Percentiles rank a stretch among this genome's conserved stretches.
phyloP scores from a whole-genome alignment of 2,888 invertebrate genomes.

The Ochlodes sylvanus region DNA sequence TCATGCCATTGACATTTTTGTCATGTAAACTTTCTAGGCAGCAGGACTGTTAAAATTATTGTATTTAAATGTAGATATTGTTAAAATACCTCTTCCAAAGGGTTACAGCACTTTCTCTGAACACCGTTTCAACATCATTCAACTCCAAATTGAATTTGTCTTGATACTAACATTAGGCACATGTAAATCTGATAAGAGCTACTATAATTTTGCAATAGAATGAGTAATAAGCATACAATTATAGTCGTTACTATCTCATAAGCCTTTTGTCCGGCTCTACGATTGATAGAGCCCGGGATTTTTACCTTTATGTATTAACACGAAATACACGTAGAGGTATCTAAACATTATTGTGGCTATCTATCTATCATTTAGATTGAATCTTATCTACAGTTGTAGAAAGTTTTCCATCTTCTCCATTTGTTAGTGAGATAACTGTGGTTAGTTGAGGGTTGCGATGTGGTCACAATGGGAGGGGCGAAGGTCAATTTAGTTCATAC shows the following conservation, averaged over 20 bases:
- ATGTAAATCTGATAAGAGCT: constrained; percentile 1
- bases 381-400: constrained; percentile 31
- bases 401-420: constrained; percentile 26
- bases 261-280: constrained; percentile 18
- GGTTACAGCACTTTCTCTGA: neutral
- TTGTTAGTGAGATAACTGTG: constrained; percentile 23
- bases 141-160: constrained; percentile 10
- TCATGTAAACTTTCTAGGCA: no score
- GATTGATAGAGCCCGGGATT: constrained; percentile 14
- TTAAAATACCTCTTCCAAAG: no score
- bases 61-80: no score
- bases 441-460: neutral
- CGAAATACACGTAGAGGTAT: neutral
- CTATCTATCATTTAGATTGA: constrained; percentile 22
- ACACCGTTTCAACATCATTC: neutral
- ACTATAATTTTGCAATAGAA: constrained; percentile 3
- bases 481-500: constrained; percentile 8
- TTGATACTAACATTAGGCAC: neutral
- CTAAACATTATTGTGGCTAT: constrained; percentile 20
- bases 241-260: constrained; percentile 18
- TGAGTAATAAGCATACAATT: neutral
- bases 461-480: constrained; percentile 19
- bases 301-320: constrained; percentile 12
- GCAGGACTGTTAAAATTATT: no score
- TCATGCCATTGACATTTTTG: no score